Evolutionary conservation across 2,888 invertebrate genomes (phyloP), one percentile per base, ranked within the genome.

Genomic region (Andrena camellia): DNA sequence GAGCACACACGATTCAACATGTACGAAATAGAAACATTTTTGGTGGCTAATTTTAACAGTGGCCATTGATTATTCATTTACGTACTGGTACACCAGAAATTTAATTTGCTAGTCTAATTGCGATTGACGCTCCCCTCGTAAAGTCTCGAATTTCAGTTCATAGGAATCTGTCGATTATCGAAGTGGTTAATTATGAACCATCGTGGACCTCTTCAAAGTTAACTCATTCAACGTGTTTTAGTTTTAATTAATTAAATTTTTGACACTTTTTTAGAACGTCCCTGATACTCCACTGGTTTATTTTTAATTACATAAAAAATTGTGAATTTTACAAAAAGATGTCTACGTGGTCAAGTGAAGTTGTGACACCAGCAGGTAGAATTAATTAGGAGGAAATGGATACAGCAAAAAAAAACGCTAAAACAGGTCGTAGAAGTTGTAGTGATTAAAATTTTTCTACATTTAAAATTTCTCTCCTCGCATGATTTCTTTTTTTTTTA

Each of bases 231-330:
- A 67, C 54, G 35, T 20, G 48, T 20, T 33, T 57, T 67, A 68
- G 7, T 62, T 81, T 63, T 68, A 81, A 81, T 77, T 77, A 77
- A 72, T 79, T 72, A 81, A 79, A 81, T 79, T 71, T 62, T 23
- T 59, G 17, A 75, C 63, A 59, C 75, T 74, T 67, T 54, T 52
- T 20, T 33, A 26, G n/a, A 7, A 8, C 17, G 26, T 3, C 10
- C 62, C 3, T n/a, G 13, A 13, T 62, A 6, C 26, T 26, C 20
- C 6, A 17, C 57, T 50, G 59, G 35, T 69, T 79, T 64, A 64
- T 70, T 76, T 68, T 64, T 71, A 73, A 35, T 71, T 35, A 20
- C 48, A 59, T 54, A 78, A 54, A 62, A 20, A 42, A 0, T n/a
- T 2, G 42, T 23, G 42, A 17, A 23, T 70, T 42, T 7, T 54